These are phyloP conservation scores for Isichthys henryi DNA, from an alignment of 2,113 vertebrate genomes.

Conservation along the genomic window DNA sequence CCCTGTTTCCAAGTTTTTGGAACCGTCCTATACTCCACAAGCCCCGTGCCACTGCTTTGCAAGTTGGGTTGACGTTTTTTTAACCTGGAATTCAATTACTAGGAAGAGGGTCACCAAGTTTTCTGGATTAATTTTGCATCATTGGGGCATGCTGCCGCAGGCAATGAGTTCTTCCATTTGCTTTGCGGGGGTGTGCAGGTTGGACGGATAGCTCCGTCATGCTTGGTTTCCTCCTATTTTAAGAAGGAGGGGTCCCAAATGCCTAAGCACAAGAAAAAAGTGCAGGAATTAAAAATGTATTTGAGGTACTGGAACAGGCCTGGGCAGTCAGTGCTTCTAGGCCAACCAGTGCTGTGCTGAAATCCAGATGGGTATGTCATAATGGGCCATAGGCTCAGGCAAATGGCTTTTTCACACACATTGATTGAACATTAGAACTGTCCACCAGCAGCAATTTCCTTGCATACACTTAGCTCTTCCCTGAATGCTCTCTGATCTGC, in stretches of 20 bases:
- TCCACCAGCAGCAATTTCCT: not conserved
- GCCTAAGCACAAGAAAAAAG: not conserved
- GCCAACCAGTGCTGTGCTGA: not conserved
- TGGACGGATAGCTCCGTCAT: not conserved
- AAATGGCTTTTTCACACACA: not conserved
- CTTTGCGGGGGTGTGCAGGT: not conserved
- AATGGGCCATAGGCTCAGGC: not conserved
- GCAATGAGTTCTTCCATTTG: constrained; percentile 6
- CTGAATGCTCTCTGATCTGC: not conserved
- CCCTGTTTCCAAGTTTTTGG: not conserved
- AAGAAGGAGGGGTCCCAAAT: not conserved
- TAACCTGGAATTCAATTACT: constrained; percentile 18
- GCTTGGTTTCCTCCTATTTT: not conserved
- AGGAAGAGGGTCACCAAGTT: not conserved
- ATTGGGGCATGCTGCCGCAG: not conserved
- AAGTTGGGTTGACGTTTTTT: constrained; percentile 10
- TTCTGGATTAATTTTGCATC: constrained; percentile 21
- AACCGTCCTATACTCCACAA: not conserved
- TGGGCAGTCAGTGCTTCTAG: not conserved
- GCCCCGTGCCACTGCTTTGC: not conserved
- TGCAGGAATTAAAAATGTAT: not conserved
- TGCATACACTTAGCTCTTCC: not conserved
- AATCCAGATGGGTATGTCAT: not conserved
- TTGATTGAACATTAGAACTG: not conserved
- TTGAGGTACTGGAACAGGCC: not conserved